phyloP scores from a whole-genome alignment of 2,797 vertebrate genomes.

The Tapirus indicus region DNA sequence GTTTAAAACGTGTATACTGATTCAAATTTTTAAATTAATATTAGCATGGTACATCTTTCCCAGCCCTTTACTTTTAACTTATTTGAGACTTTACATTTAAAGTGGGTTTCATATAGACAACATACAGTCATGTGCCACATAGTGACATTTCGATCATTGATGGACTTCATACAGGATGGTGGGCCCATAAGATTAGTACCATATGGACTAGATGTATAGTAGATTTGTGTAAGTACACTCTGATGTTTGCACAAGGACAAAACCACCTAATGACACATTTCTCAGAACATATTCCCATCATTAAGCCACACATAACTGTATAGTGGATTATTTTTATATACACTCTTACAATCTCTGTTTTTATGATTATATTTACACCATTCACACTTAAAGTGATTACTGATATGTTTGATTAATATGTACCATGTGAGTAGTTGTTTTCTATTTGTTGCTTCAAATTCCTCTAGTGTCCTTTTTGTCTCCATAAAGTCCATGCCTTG shows the following conservation, averaged over 20 bases:
- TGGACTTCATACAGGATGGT: too few species aligned
- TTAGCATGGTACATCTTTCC: not conserved
- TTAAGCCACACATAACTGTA: too few species aligned
- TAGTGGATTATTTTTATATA: not conserved
- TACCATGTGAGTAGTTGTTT: not conserved
- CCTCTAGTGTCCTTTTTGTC: not conserved
- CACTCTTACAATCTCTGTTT: not conserved
- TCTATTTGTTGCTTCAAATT: not conserved
- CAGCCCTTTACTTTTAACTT: not conserved
- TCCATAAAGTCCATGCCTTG: not conserved
- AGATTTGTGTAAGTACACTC: too few species aligned
- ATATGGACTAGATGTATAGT: too few species aligned
- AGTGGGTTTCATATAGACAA: not conserved
- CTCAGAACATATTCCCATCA: too few species aligned
- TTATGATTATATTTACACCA: not conserved
- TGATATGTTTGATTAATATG: not conserved
- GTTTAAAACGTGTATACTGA: not conserved
- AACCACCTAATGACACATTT: too few species aligned
- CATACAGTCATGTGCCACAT: not conserved
- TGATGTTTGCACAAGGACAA: too few species aligned
- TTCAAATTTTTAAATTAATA: not conserved
- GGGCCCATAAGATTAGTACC: too few species aligned
- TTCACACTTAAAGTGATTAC: not conserved
- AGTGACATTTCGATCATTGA: too few species aligned
- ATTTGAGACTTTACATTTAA: not conserved